Evolutionary conservation across 2,888 invertebrate genomes (phyloP), one percentile per base, ranked within the genome.

Genomic region (Rosalia funebris): DNA sequence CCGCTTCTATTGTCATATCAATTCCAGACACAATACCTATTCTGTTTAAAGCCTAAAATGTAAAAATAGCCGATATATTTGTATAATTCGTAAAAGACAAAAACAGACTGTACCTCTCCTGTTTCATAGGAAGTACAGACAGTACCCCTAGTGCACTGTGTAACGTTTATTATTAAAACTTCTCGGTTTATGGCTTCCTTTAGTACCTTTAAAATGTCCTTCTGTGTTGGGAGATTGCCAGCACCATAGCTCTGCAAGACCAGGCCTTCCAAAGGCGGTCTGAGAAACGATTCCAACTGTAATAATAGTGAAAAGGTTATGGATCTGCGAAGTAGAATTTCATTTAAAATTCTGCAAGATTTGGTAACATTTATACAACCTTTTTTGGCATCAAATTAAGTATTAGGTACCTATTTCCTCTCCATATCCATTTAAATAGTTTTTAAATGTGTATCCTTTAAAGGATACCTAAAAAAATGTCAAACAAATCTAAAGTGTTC

Each of bases 1-100:
- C 96, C 0, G 98, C 95, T 80, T 98, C 98, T 0, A 94, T 91
- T 0, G 98, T 98, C 92, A 95, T 93, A 75, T 96, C 95, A 57
- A 85, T 88, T 0, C 95, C 95, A 0, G 90, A 86, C 17, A 92
- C 86, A 0, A 95, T 90, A 0, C 95, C 95, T 55, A 85, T 85
- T 54, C 88, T 86, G 25, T 84, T 81, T 59, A 92, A 78, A 14
- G 83, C 82, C 87, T 87, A 69, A 66, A 68, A 70, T 11, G 19
- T 9, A 31, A 1, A 47, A 36, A n/a, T n/a, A n/a, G n/a, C n/a
- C n/a, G n/a, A n/a, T n/a, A n/a, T n/a, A n/a, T n/a, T n/a, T n/a
- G n/a, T n/a, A n/a, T n/a, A n/a, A n/a, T n/a, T n/a, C n/a, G n/a
- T n/a, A n/a, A n/a, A n/a, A n/a, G n/a, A n/a, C n/a, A n/a, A n/a